Percentiles rank a stretch among this genome's conserved stretches.
These are phyloP conservation scores for Apogon talboti DNA, from an alignment of 2,797 vertebrate species.

Conservation along the genomic window DNA sequence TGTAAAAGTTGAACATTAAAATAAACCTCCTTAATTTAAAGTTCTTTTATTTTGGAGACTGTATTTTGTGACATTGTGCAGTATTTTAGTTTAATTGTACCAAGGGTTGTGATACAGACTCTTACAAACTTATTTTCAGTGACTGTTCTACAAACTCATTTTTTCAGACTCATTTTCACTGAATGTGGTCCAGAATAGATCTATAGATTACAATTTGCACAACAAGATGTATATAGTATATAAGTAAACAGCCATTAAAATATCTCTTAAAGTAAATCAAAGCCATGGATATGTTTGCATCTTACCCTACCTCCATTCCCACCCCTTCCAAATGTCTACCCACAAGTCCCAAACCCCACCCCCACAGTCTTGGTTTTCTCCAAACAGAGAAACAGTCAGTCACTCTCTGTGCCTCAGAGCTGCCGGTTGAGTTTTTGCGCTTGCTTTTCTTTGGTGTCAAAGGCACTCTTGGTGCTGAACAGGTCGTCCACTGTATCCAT, in stretches of 20 bases:
- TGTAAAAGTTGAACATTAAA: too few relatives aligned
- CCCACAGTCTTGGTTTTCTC: constrained; percentile 14
- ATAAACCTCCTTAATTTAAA: too few relatives aligned
- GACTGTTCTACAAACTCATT: background rate
- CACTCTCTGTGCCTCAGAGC: constrained; percentile 72
- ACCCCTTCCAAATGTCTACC: constrained; percentile 9
- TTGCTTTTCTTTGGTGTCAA: constrained; percentile 87
- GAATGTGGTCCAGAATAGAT: background rate
- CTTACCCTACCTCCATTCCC: constrained; percentile 7
- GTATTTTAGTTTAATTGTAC: background rate
- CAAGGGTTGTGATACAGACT: background rate
- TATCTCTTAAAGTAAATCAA: constrained; percentile 17
- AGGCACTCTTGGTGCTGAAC: constrained; percentile 84
- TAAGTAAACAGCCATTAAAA: constrained; percentile 12
- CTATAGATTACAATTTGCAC: constrained; percentile 22
- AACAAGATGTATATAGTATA: constrained; percentile 1
- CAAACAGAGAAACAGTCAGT: constrained; percentile 15
- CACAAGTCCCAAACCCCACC: constrained; percentile 31
- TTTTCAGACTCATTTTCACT: too few relatives aligned
- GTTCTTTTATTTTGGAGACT: background rate
- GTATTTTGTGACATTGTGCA: background rate
- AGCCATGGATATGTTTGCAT: constrained; percentile 19
- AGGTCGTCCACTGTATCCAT: constrained; percentile 82
- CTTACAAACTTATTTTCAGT: background rate
- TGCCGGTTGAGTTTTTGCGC: constrained; percentile 86